Evolutionary conservation across 2,888 invertebrate genomes (phyloP), one percentile per base, ranked within the genome.

Genomic region (Dexiosoma caninum): DNA sequence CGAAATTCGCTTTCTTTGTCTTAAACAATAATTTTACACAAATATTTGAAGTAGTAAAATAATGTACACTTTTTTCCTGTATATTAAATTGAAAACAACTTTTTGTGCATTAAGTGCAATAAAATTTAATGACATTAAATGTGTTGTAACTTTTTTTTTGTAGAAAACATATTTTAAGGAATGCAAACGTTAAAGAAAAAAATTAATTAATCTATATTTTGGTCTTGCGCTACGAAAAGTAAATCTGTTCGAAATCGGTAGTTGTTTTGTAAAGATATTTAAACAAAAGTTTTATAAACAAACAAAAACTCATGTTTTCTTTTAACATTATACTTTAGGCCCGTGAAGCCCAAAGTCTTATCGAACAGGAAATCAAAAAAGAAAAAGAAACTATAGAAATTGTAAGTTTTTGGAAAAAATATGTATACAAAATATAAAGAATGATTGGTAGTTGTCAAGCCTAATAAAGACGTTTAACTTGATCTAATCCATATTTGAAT

Each of bases 21-120:
- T 46, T 44, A 35, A 42, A 27, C 14, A 42, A 10, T 14, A 5
- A 8, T 62, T 49, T 70, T 35, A 59, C 23, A 42, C 27, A 72
- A 21, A 7, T 57, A 14, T 53, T 10, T 30, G 67, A 4, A 49
- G 37, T n/a, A n/a, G n/a, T n/a, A n/a, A n/a, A 67, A 37, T 51
- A 86, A 82, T 85, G 88, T 89, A 89, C 89, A 87, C 84, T 85
- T 86, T 85, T 85, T 84, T 64, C 69, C 67, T 69, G 62, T 83
- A 86, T 83, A 59, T 75, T 86, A 87, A 87, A 88, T 89, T 89
- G 89, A 90, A 88, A 89, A 89, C 85, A 89, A 88, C 89, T 86
- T 86, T 89, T 89, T 89, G 88, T 89, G 90, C 89, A 87, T 86
- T 85, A 70, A 86, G 84, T 88, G 86, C 87, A 86, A 86, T 84